phyloP scores from a whole-genome alignment of 2,113 vertebrate genomes.

The Salvelinus fontinalis region DNA sequence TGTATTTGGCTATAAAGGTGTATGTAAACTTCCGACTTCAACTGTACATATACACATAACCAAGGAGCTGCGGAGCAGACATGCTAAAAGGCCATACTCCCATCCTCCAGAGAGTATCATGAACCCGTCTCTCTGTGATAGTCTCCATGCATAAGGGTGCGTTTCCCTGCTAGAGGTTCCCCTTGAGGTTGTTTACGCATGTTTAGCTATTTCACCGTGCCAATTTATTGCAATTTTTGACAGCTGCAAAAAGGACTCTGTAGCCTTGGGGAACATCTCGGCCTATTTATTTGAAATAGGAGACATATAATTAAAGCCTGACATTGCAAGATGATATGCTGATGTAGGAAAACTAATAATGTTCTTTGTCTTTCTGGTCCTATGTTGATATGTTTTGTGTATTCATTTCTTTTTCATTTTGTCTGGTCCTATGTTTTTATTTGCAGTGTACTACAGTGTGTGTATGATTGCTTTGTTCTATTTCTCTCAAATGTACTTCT shows the following conservation, averaged over 20 bases:
- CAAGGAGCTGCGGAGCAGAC: no score
- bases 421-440: not conserved
- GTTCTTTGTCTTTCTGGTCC: not conserved
- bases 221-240: constrained; percentile 2
- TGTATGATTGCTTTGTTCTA: not conserved
- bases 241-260: constrained; percentile 21
- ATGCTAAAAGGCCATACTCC: not conserved
- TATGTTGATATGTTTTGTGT: not conserved
- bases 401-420: not conserved
- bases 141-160: not conserved
- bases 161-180: not conserved
- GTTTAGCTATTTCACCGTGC: constrained; percentile 1
- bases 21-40: no score
- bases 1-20: no score
- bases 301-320: not conserved
- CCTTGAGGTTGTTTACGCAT: constrained; percentile 8
- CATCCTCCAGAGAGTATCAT: not conserved
- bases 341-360: not conserved
- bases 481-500: not conserved
- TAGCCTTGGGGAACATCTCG: constrained; percentile 14
- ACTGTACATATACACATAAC: no score
- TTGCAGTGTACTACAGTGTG: not conserved
- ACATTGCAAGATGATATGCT: not conserved
- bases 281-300: constrained; percentile 9
- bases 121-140: not conserved